These are phyloP conservation scores for Australoheros facetus DNA, from an alignment of 2,797 vertebrate species.

Conservation along the genomic window DNA sequence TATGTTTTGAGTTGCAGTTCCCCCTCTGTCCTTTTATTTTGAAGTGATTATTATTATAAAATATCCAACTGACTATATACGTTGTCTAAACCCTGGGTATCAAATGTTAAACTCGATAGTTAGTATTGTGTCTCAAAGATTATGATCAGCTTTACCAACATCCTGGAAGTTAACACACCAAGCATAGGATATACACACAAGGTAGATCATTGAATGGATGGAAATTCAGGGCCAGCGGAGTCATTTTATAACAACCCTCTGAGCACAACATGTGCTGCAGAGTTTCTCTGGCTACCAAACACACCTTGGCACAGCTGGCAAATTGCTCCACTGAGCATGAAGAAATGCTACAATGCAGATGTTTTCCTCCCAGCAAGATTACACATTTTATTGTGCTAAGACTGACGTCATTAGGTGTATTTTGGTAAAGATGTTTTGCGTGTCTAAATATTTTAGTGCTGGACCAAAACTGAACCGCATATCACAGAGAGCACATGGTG, in stretches of 20 bases:
- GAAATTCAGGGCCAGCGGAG: not conserved
- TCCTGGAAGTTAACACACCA: not conserved
- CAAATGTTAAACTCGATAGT: too few relatives aligned
- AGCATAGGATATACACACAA: not conserved
- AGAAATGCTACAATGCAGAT: conserved; percentile 49
- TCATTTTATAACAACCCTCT: not conserved
- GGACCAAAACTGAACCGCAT: conserved; percentile 21
- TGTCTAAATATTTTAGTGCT: conserved; percentile 24
- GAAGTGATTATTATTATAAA: not conserved
- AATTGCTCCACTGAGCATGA: conserved; percentile 36
- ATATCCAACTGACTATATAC: not conserved
- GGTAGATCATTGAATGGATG: not conserved
- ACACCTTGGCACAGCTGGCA: conserved; percentile 32
- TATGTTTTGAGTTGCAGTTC: not conserved
- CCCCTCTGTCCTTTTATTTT: not conserved
- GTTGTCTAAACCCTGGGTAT: not conserved
- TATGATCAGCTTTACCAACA: not conserved
- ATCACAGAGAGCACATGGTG: conserved; percentile 7
- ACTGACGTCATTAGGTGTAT: conserved; percentile 42
- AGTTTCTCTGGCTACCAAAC: conserved; percentile 19
- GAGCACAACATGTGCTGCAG: conserved; percentile 16
- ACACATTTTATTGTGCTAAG: conserved; percentile 30
- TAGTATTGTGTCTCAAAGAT: not conserved
- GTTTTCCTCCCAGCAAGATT: conserved; percentile 51
- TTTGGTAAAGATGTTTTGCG: conserved; percentile 36